Conservation (phyloP, 1,140 invertebrate species). For the Druon quercuslanigerum region DNA sequence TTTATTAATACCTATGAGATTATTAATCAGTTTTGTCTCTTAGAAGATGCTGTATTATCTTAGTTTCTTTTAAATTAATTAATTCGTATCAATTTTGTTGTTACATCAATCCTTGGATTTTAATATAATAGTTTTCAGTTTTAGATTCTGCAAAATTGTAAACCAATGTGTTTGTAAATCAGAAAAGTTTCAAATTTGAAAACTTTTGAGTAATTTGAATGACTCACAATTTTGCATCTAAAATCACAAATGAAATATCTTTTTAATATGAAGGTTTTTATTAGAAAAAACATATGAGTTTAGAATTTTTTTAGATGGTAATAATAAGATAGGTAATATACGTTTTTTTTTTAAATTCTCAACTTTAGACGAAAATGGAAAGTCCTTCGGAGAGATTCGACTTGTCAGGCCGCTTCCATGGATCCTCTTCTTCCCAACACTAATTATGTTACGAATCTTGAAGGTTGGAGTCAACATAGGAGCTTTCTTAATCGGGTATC, state of each 20-base stretch:
- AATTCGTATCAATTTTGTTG: too few relatives aligned
- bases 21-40: neutral
- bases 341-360: neutral
- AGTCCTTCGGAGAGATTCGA: conserved; percentile 63
- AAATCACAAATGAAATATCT: too few relatives aligned
- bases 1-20: neutral
- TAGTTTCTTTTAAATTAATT: too few relatives aligned
- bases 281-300: neutral
- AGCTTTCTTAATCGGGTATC: conserved; percentile 71
- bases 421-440: conserved; percentile 76
- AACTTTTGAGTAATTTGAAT: too few relatives aligned
- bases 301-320: neutral
- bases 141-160: too few relatives aligned
- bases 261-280: too few relatives aligned
- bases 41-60: neutral
- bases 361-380: conserved; percentile 68
- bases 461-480: conserved; percentile 71
- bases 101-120: too few relatives aligned
- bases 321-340: neutral
- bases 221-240: too few relatives aligned
- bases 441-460: conserved; percentile 72
- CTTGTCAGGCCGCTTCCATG: conserved; percentile 77
- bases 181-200: too few relatives aligned
- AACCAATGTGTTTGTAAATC: too few relatives aligned
- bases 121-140: too few relatives aligned